These are phyloP conservation scores for Hedya salicella DNA, from an alignment of 2,888 invertebrate species.

Conservation along the genomic window DNA sequence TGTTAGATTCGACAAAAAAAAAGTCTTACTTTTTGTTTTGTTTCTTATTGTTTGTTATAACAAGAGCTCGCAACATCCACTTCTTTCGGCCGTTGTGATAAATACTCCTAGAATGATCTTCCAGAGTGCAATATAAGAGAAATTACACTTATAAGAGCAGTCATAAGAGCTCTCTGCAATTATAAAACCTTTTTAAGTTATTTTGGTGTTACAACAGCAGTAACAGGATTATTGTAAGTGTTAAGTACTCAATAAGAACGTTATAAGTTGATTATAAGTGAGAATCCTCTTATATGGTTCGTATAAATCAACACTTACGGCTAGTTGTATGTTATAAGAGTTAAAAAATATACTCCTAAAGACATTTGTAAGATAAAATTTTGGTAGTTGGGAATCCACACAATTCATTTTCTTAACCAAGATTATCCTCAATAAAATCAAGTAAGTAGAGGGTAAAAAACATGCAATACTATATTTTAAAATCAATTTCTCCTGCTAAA, in stretches of 20 bases:
- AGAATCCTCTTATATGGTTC: constrained; percentile 2
- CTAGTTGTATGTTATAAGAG: constrained; percentile 3
- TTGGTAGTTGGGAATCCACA: constrained; percentile 6
- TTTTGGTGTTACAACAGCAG: constrained; percentile 10
- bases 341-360: background rate
- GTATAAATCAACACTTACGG: background rate
- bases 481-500: too few species aligned
- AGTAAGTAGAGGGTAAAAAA: too few species aligned
- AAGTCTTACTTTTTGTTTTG: too few species aligned
- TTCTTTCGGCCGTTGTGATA: constrained; percentile 1
- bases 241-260: constrained; percentile 4
- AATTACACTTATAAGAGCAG: constrained; percentile 17
- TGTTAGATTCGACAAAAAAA: too few species aligned
- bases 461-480: too few species aligned
- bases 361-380: constrained; percentile 1
- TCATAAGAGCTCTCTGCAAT: background rate
- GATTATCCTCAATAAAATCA: too few species aligned
- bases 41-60: too few species aligned
- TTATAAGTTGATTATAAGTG: constrained; percentile 9
- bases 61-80: too few species aligned
- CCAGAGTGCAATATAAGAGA: constrained; percentile 7
- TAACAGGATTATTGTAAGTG: constrained; percentile 13
- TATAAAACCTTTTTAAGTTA: constrained; percentile 12
- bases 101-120: too few species aligned
- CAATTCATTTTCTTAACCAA: too few species aligned